Conservation (phyloP, 1,140 invertebrate genomes). For the Anastrepha obliqua region DNA sequence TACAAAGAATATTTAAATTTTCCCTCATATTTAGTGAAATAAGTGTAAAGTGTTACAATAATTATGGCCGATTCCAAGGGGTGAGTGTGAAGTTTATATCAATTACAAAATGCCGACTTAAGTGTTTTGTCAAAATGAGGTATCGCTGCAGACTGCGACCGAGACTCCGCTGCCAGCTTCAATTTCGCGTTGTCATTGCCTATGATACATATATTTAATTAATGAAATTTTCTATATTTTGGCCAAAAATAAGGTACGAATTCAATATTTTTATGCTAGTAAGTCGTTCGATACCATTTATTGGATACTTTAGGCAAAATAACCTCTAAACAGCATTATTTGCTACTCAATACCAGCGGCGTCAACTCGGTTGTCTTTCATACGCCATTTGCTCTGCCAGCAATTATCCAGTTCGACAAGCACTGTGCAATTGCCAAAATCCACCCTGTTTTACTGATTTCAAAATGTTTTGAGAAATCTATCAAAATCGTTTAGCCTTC, state of each 20-base stretch:
- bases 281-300: neutral
- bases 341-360: neutral
- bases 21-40: constrained; percentile 11
- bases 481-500: constrained; percentile 7
- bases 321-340: constrained; percentile 2
- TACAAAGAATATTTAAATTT: constrained; percentile 21
- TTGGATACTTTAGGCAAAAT: neutral
- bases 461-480: constrained; percentile 33
- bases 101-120: constrained; percentile 2
- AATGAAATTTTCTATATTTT: neutral
- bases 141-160: constrained; percentile 13
- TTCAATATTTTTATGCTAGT: neutral
- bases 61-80: constrained; percentile 57
- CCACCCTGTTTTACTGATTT: constrained; percentile 27
- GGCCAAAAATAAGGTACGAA: too few relatives aligned
- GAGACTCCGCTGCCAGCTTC: constrained; percentile 52
- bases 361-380: constrained; percentile 18
- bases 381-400: constrained; percentile 50
- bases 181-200: constrained; percentile 58
- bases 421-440: constrained; percentile 22
- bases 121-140: constrained; percentile 13
- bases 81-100: constrained; percentile 49
- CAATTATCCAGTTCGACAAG: neutral
- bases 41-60: constrained; percentile 42
- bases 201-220: constrained; percentile 30